Conservation (phyloP, 1,140 invertebrate genomes). For the Bombus vancouverensis region DNA sequence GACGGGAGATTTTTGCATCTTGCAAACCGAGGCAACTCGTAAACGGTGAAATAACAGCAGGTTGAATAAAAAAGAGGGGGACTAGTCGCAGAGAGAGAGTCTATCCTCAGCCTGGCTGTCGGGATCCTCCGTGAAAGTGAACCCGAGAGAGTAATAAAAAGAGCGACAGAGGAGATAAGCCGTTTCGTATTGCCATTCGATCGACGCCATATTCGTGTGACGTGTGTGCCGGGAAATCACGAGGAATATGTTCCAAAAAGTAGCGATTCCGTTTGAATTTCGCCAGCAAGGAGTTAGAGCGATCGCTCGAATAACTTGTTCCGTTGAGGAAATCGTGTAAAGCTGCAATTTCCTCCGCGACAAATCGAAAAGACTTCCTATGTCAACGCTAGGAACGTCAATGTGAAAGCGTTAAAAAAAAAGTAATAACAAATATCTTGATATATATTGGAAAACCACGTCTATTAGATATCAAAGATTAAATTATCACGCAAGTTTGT, state of each 20-base stretch:
- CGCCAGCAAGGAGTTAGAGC: not conserved
- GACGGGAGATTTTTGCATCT: conserved; percentile 22
- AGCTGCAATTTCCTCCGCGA: conserved; percentile 15
- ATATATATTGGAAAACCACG: no score
- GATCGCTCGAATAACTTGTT: conserved; percentile 24
- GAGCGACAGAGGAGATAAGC: conserved; percentile 62
- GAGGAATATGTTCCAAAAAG: conserved; percentile 33
- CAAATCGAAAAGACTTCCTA: not conserved
- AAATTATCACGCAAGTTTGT: no score
- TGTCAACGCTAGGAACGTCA: not conserved
- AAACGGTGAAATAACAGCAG: conserved; percentile 28
- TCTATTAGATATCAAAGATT: no score
- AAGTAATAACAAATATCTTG: no score
- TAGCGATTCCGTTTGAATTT: conserved; percentile 34
- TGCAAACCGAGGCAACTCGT: not conserved
- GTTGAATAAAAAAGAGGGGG: not conserved
- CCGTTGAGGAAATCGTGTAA: not conserved
- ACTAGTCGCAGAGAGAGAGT: conserved; percentile 32
- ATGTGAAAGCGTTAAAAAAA: not conserved
- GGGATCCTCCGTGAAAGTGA: conserved; percentile 68
- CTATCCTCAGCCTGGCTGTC: conserved; percentile 52
- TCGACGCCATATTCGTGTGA: conserved; percentile 60
- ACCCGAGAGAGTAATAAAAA: conserved; percentile 71
- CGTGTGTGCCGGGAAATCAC: conserved; percentile 46
- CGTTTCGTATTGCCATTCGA: conserved; percentile 65